A percentile compares a stretch with the other conserved stretches of the same genome.
These are phyloP conservation scores for Calliphora vicina DNA, from an alignment of 1,140 invertebrate genomes.

Conservation along the genomic window DNA sequence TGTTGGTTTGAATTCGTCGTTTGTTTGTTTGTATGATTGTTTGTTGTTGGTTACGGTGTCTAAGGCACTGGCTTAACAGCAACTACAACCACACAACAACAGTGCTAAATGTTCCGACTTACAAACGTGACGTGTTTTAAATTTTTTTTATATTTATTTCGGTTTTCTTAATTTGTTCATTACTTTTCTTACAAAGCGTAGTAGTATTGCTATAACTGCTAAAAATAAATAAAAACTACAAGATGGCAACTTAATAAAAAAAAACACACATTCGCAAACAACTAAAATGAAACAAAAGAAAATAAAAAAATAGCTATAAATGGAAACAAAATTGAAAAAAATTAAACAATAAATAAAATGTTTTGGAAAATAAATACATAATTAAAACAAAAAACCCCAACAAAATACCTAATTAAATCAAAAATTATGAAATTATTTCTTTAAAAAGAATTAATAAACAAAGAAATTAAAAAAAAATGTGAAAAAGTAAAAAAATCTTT, in stretches of 20 bases:
- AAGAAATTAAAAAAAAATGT: background rate
- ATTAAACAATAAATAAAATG: too few relatives aligned
- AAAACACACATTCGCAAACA: background rate
- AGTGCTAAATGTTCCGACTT: slow-evolving; percentile 35
- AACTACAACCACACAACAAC: slow-evolving; percentile 37
- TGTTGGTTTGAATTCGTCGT: slow-evolving; percentile 30
- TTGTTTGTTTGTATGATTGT: slow-evolving; percentile 10
- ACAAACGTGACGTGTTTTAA: slow-evolving; percentile 33
- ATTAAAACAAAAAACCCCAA: too few relatives aligned
- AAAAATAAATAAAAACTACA: background rate
- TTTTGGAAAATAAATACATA: too few relatives aligned
- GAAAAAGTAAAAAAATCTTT: background rate
- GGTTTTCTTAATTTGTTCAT: background rate
- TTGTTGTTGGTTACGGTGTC: slow-evolving; percentile 33
- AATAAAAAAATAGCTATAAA: background rate
- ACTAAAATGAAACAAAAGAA: background rate
- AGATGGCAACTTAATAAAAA: slow-evolving; percentile 1
- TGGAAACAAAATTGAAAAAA: too few relatives aligned
- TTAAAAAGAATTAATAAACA: background rate
- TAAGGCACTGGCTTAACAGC: slow-evolving; percentile 38
- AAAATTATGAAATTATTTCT: too few relatives aligned
- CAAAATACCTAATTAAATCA: too few relatives aligned
- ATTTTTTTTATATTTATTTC: background rate
- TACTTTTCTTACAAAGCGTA: too few relatives aligned
- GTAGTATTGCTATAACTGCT: too few relatives aligned